Evolutionary conservation across 2,888 invertebrate genomes (phyloP).

Genomic region (Brachycybe producta): DNA sequence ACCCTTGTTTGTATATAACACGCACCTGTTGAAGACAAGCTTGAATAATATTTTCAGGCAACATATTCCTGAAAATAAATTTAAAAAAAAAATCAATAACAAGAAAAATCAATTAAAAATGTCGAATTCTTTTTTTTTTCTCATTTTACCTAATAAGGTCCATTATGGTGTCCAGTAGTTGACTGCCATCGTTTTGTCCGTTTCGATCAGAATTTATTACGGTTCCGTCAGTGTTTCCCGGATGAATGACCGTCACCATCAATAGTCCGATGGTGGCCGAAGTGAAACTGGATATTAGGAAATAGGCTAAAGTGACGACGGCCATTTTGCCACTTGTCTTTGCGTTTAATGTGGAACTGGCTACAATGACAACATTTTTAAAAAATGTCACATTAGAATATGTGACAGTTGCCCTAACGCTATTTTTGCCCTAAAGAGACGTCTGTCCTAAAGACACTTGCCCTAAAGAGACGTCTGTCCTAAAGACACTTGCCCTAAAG

Average conservation of each 20-base stretch:
- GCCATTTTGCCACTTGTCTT: conserved; percentile 76
- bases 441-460: too few species aligned
- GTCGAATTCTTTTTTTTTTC: not conserved
- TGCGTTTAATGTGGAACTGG: conserved; percentile 72
- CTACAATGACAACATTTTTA: conserved; percentile 38
- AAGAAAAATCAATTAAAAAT: not conserved
- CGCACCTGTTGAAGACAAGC: conserved; percentile 71
- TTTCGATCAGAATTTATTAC: conserved; percentile 40
- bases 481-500: too few species aligned
- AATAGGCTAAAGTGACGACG: conserved; percentile 63
- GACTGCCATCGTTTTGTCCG: conserved; percentile 35
- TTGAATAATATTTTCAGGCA: conserved; percentile 82
- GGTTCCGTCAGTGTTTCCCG: conserved; percentile 49
- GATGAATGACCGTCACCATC: conserved; percentile 59
- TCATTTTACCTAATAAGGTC: conserved; percentile 67
- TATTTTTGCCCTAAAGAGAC: too few species aligned
- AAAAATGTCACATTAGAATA: too few species aligned
- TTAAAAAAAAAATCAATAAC: conserved; percentile 17
- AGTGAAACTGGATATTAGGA: conserved; percentile 63
- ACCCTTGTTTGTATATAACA: too few species aligned
- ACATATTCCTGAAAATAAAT: conserved; percentile 60
- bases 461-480: too few species aligned
- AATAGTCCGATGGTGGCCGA: conserved; percentile 64
- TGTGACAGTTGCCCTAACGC: too few species aligned
- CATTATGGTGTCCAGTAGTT: conserved; percentile 70